Conservation (phyloP, 1,140 invertebrate species). For the Lordiphosa collinella region DNA sequence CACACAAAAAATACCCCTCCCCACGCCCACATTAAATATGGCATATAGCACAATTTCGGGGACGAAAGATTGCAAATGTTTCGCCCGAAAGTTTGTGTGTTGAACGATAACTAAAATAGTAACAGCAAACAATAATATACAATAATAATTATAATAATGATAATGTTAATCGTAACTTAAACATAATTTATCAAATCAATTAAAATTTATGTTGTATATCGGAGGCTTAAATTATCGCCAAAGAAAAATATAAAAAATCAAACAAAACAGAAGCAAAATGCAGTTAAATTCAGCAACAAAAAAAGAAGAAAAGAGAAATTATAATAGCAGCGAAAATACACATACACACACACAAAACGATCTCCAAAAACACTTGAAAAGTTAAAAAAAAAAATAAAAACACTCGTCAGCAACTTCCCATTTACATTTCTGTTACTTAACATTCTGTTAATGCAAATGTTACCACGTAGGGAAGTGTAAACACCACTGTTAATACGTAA, state of each 20-base stretch:
- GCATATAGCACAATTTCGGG: neutral
- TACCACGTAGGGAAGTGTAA: no score
- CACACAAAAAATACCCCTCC: no score
- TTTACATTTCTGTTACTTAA: no score
- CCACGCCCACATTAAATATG: neutral
- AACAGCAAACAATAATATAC: conserved; percentile 52
- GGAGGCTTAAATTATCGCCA: conserved; percentile 80
- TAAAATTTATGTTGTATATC: conserved; percentile 76
- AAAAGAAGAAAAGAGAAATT: conserved; percentile 15
- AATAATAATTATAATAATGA: conserved; percentile 30
- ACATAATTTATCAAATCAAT: conserved; percentile 69
- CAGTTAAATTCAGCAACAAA: conserved; percentile 41
- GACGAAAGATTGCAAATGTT: conserved; percentile 62
- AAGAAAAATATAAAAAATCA: conserved; percentile 56
- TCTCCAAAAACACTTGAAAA: conserved; percentile 61
- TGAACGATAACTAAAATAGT: conserved; percentile 23
- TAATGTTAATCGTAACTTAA: conserved; percentile 35
- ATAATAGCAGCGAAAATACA: no score
- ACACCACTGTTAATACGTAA: no score
- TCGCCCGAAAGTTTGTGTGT: conserved; percentile 22
- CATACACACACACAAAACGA: conserved; percentile 43
- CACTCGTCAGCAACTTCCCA: no score
- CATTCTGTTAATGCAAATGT: no score
- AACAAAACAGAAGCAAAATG: conserved; percentile 14
- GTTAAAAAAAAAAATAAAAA: conserved; percentile 13